Base-by-base conservation (phyloP, 2,888 invertebrate species). In the Pandemis cinnamomeana region DNA sequence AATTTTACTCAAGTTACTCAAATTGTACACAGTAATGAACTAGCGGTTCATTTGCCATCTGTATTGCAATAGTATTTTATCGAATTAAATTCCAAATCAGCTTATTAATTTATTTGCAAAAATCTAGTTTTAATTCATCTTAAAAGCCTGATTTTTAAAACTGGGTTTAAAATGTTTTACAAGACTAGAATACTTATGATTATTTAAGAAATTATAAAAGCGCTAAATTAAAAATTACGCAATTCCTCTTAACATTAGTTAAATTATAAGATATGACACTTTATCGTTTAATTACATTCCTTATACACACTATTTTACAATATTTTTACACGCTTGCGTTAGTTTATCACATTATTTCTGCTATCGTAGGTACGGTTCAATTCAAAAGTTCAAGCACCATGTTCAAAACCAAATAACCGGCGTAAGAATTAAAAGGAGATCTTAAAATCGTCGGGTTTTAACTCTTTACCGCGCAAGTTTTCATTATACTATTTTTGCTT, bases 311-410 rank as follows among this genome's bases (percentile, higher is more conserved):
- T 80, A 83, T 80, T 77, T 81, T 87, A 83, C 81, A 80, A 81
- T 80, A 81, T 85, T 80, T 85, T 85, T 86, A 88, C 82, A 77
- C 88, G 89, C 87, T 88, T 81, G 86, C 88, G 88, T 81, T 82
- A 87, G 86, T 85, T 88, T 91, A 91, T 91, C 91, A 91, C 91
- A 91, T 84, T 86, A 86, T 84, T 86, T 72, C 61, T 66, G n/a
- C 36, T 67, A 67, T 67, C 15, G 15, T 64, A 36, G 27, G 27
- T 36, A 7, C 48, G 55, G n/a, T 60, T 11, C 11, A 3, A 46
- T 58, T 68, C 36, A 72, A 55, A 62, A 69, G 63, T 64, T 27
- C 48, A 64, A 64, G 20, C 53, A 55, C 8, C 20, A 20, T 20
- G 7, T 53, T 20, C 42, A 5, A 8, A 7, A 48, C 7, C 20